phyloP scores from a whole-genome alignment of 2,888 invertebrate genomes.

The Cheilosia urbana region DNA sequence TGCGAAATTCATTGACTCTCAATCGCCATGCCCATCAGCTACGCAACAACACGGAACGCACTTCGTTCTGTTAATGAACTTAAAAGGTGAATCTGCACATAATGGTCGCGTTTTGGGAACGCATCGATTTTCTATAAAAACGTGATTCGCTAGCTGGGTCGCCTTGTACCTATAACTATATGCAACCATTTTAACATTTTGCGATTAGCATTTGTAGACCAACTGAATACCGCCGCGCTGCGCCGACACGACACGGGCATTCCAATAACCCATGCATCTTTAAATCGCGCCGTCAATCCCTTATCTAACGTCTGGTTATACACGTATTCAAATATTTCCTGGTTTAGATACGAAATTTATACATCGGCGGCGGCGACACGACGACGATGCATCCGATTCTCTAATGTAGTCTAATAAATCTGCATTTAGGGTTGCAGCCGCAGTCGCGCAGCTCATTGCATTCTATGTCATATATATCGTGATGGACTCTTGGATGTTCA shows the following conservation, averaged over 20 bases:
- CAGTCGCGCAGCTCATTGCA: slow-evolving; percentile 7
- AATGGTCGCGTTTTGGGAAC: slow-evolving; percentile 31
- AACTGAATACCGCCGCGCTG: slow-evolving; percentile 45
- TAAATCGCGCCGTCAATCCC: slow-evolving; percentile 22
- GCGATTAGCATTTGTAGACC: slow-evolving; percentile 55
- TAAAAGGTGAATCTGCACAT: slow-evolving; percentile 64
- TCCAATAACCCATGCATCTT: slow-evolving; percentile 45
- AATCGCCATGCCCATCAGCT: slow-evolving; percentile 3
- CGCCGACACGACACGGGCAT: background rate
- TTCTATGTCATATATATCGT: slow-evolving; percentile 17
- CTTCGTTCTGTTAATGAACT: slow-evolving; percentile 71
- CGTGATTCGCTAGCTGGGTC: slow-evolving; percentile 34
- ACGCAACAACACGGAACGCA: slow-evolving; percentile 31
- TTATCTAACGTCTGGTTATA: slow-evolving; percentile 31
- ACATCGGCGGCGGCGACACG: slow-evolving; percentile 2
- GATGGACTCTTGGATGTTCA: slow-evolving; percentile 51
- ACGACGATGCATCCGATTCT: slow-evolving; percentile 44
- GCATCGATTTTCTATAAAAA: slow-evolving; percentile 13
- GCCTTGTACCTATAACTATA: slow-evolving; percentile 12
- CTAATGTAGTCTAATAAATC: slow-evolving; percentile 43
- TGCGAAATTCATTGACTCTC: slow-evolving; percentile 36
- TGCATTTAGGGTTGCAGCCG: slow-evolving; percentile 53
- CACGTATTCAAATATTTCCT: slow-evolving; percentile 64
- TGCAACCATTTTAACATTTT: slow-evolving; percentile 33
- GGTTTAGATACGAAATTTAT: slow-evolving; percentile 58